Percentiles rank a stretch among this genome's conserved stretches.
phyloP scores from a whole-genome alignment of 2,888 invertebrate species.

The Crepidodera aurea region DNA sequence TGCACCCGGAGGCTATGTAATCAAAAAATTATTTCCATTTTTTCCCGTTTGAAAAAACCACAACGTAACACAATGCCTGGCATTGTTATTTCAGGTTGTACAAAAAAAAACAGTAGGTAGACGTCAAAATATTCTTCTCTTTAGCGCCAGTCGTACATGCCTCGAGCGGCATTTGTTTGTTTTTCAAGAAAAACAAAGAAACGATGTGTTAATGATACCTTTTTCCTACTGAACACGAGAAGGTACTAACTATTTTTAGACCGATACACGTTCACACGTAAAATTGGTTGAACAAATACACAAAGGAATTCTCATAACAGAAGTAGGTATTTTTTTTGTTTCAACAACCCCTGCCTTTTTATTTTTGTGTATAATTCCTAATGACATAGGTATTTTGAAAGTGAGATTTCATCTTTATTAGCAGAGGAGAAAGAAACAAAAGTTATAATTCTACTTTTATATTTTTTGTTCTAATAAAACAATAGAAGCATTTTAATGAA shows the following conservation, averaged over 20 bases:
- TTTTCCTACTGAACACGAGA: slow-evolving; percentile 24
- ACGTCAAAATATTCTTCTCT: slow-evolving; percentile 14
- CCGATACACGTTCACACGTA: slow-evolving; percentile 19
- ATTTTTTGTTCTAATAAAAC: too few species aligned
- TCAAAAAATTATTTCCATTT: slow-evolving; percentile 3
- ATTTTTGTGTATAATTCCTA: too few species aligned
- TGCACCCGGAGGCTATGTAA: background rate
- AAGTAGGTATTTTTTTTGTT: too few species aligned
- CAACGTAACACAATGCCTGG: background rate
- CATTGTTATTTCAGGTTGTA: slow-evolving; percentile 13
- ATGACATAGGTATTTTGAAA: too few species aligned
- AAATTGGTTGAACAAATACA: slow-evolving; percentile 23
- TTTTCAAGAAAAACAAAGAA: slow-evolving; percentile 30
- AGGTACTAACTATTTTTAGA: slow-evolving; percentile 25
- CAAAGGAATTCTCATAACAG: background rate
- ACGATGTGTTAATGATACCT: slow-evolving; percentile 31
- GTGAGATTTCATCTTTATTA: too few species aligned
- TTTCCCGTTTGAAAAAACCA: background rate
- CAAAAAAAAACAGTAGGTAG: slow-evolving; percentile 14
- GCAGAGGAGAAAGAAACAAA: too few species aligned
- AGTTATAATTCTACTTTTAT: too few species aligned
- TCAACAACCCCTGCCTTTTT: too few species aligned
- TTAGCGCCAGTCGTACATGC: slow-evolving; percentile 23
- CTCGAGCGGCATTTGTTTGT: slow-evolving; percentile 21
- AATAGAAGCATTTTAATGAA: too few species aligned